Conservation (phyloP, 2,888 invertebrate species). For the Luperina testacea region DNA sequence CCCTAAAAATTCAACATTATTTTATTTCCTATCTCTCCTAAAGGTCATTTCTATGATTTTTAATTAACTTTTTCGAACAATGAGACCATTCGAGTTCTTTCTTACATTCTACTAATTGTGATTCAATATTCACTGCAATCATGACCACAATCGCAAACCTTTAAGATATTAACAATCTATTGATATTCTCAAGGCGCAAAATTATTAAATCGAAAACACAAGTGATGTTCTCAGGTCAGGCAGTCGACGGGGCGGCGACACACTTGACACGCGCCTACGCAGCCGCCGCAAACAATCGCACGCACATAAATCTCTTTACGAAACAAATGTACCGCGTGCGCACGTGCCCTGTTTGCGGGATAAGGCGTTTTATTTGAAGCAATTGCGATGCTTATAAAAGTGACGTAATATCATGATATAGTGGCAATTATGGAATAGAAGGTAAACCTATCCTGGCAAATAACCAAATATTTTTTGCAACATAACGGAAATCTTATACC, state of each 20-base stretch:
- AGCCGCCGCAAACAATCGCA: constrained; percentile 55
- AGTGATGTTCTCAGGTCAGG: constrained; percentile 23
- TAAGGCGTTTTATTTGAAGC: constrained; percentile 16
- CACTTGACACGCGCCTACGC: constrained; percentile 62
- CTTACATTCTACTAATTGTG: not conserved
- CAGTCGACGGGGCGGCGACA: constrained; percentile 41
- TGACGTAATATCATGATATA: not conserved
- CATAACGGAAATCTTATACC: not conserved
- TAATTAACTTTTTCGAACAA: not conserved
- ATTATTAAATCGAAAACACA: constrained; percentile 14
- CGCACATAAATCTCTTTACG: constrained; percentile 52
- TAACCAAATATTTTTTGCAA: not conserved
- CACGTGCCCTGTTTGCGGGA: constrained; percentile 16
- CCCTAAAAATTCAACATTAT: not conserved
- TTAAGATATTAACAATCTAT: not conserved
- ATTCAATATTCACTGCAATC: not conserved
- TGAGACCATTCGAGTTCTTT: not conserved
- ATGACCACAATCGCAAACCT: not conserved
- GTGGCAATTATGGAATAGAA: not conserved
- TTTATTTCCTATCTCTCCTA: not conserved
- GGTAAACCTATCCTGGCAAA: not conserved
- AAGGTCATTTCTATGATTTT: not conserved
- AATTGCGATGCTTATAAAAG: constrained; percentile 1
- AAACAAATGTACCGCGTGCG: constrained; percentile 38
- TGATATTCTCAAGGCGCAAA: not conserved